Evolutionary conservation across 2,113 vertebrate species (phyloP), one percentile per base, ranked within the genome.

Genomic region (Notechis scutatus): DNA sequence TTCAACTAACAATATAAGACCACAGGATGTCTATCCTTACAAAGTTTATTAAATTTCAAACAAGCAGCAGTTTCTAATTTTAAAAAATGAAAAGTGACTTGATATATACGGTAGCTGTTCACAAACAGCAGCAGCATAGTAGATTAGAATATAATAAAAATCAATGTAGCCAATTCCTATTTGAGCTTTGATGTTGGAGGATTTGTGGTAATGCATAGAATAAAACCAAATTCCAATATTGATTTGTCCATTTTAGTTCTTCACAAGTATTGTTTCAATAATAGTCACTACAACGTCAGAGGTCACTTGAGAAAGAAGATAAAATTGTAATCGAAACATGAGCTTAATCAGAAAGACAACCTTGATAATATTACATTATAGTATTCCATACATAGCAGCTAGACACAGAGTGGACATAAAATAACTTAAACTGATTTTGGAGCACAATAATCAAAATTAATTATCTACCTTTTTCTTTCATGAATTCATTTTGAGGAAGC

Each of bases 21-120:
- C 4, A 69, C 29, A 34, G 29, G 64, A 69, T 69, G 64, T 34
- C 64, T 69, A n/a, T 1, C 29, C 64, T 34, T 69, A 91, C 15
- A 69, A 69, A 90, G 45, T n/a, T 69, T 59, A 90, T 69, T n/a
- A 90, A 90, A 69, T 47, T 90, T 90, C 89, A 69, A 47, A 50
- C 26, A 50, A 90, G 21, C 26, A 21, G 26, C 64, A 50, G 42
- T 29, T 34, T 18, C 26, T 90, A 90, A 89, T 57, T 57, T 39
- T 10, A 89, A 34, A 69, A 69, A 15, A 15, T 50, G n/a, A 90
- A 0, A 90, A 26, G 23, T 56, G 29, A 34, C 18, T 88, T 39
- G 20, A 88, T 88, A 54, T 54, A 88, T n/a, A 57, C 0, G 21
- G 56, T 57, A 55, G 3, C 29, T 88, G 23, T 57, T 39, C n/a